These are phyloP conservation scores for Grammomys surdaster DNA, from an alignment of 2,113 vertebrate species.

Conservation along the genomic window DNA sequence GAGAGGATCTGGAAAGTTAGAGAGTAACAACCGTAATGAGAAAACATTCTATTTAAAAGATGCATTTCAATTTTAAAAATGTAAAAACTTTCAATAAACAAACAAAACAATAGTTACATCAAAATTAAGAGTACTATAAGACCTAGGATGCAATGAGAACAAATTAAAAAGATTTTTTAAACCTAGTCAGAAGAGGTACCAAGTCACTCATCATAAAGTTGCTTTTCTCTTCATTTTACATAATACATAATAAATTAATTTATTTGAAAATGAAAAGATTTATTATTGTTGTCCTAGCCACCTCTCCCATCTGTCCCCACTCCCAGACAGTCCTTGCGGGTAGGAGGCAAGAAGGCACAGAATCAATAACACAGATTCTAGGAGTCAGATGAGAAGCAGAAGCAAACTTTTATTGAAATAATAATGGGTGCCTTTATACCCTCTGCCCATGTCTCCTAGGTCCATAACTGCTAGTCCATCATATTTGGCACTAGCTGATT, in stretches of 20 bases:
- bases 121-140: background rate
- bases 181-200: background rate
- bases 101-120: background rate
- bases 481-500: no score
- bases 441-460: no score
- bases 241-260: background rate
- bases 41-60: background rate
- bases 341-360: no score
- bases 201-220: background rate
- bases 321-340: no score
- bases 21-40: no score
- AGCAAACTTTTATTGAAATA: no score
- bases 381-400: no score
- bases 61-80: background rate
- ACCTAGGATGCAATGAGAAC: background rate
- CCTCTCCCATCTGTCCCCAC: no score
- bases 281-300: background rate
- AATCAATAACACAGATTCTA: no score
- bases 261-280: background rate
- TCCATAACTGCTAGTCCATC: no score
- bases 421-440: no score
- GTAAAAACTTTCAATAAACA: background rate
- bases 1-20: background rate
- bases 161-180: background rate
- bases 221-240: background rate